Conservation (phyloP, 2,113 vertebrate species). For the Malurus cyaneus region DNA sequence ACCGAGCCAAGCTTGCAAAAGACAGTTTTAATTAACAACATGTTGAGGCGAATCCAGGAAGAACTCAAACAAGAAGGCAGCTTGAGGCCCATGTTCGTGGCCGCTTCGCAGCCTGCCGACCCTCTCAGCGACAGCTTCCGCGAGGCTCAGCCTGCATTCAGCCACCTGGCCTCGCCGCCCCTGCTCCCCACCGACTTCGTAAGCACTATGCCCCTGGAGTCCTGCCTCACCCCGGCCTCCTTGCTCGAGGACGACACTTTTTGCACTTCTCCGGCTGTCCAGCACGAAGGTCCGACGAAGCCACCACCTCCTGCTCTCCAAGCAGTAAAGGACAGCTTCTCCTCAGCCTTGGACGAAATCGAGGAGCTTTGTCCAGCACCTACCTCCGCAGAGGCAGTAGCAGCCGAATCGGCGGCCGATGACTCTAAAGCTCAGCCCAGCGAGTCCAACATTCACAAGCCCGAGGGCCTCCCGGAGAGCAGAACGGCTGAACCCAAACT, state of each 20-base stretch:
- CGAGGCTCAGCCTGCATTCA: constrained; percentile 84
- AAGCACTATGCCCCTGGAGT: constrained; percentile 79
- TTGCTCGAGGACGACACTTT: constrained; percentile 91
- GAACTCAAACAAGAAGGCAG: constrained; percentile 94
- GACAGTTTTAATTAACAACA: constrained; percentile 98
- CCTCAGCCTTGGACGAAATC: constrained; percentile 89
- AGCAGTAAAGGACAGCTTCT: constrained; percentile 82
- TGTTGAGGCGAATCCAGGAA: constrained; percentile 97
- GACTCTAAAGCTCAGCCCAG: constrained; percentile 74
- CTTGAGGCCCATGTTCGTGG: constrained; percentile 83
- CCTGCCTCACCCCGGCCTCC: constrained; percentile 95
- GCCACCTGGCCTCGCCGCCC: constrained; percentile 64
- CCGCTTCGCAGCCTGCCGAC: constrained; percentile 83
- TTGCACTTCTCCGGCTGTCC: constrained; percentile 79
- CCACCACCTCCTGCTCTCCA: constrained; percentile 70
- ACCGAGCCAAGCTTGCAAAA: constrained; percentile 94
- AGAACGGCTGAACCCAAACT: constrained; percentile 79
- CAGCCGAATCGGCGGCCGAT: constrained; percentile 33
- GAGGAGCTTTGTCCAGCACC: constrained; percentile 90
- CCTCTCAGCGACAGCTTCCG: constrained; percentile 84
- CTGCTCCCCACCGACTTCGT: constrained; percentile 68
- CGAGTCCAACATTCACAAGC: constrained; percentile 71
- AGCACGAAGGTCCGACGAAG: constrained; percentile 67
- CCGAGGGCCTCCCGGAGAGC: constrained; percentile 77
- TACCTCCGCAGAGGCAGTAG: constrained; percentile 82